These are phyloP conservation scores for Hermodice carunculata DNA, from an alignment of 2,888 invertebrate species.

Conservation along the genomic window DNA sequence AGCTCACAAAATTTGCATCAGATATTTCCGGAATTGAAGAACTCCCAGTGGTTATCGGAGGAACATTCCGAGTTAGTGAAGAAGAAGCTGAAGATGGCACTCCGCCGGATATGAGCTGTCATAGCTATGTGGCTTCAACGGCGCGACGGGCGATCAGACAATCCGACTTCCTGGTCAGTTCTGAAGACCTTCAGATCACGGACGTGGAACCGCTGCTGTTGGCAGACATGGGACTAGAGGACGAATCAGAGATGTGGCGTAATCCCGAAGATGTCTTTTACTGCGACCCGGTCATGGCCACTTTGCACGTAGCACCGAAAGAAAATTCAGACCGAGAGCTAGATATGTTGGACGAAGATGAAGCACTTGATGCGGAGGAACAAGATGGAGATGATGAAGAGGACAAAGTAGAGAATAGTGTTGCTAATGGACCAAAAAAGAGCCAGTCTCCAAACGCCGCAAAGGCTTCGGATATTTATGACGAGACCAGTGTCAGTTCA, in stretches of 20 bases:
- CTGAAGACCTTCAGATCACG: slow-evolving; percentile 24
- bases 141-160: slow-evolving; percentile 21
- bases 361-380: too few species aligned
- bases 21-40: slow-evolving; percentile 39
- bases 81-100: slow-evolving; percentile 29
- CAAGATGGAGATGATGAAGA: too few species aligned
- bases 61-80: slow-evolving; percentile 35
- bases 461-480: too few species aligned
- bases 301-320: too few species aligned
- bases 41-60: slow-evolving; percentile 40
- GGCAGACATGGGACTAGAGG: slow-evolving; percentile 27
- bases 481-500: too few species aligned
- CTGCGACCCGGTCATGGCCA: slow-evolving; percentile 41
- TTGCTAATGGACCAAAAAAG: too few species aligned
- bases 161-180: slow-evolving; percentile 32
- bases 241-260: slow-evolving; percentile 21
- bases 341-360: too few species aligned
- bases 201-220: slow-evolving; percentile 38
- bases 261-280: slow-evolving; percentile 44
- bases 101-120: slow-evolving; percentile 28
- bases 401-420: too few species aligned
- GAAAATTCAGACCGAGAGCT: too few species aligned
- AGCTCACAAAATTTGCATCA: slow-evolving; percentile 31
- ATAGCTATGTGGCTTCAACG: slow-evolving; percentile 33
- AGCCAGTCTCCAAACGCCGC: too few species aligned